Evolutionary conservation across 2,797 vertebrate species (phyloP).

Genomic region (Caiman crocodilus): DNA sequence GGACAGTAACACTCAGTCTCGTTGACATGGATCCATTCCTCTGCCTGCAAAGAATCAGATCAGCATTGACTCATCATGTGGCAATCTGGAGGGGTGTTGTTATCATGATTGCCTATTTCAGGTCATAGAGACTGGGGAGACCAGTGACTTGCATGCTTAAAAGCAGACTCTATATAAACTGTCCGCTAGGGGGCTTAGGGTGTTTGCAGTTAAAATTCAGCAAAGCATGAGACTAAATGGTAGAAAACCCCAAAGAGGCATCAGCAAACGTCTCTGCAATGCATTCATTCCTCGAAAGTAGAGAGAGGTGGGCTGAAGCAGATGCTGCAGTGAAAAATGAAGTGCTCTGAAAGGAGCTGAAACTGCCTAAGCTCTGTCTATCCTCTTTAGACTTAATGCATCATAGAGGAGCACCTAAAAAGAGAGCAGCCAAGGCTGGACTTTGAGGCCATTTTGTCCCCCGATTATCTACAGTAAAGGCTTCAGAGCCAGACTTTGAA

Average conservation of each 20-base stretch:
- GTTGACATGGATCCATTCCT: constrained; percentile 57
- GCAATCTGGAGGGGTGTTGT: rapidly evolving
- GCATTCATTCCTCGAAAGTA: not conserved
- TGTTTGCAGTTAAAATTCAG: not conserved
- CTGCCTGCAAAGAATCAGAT: constrained; percentile 40
- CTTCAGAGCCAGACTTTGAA: not conserved
- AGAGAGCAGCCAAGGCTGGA: not conserved
- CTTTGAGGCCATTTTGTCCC: not conserved
- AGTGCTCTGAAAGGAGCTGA: not conserved
- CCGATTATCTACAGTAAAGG: not conserved
- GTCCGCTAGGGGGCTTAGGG: rapidly evolving
- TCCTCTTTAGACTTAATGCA: not conserved
- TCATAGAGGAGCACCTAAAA: not conserved
- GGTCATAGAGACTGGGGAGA: not conserved
- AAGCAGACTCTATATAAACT: not conserved
- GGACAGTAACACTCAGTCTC: constrained; percentile 72
- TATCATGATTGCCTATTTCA: rapidly evolving
- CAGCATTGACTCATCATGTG: not conserved
- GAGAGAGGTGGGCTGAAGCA: not conserved
- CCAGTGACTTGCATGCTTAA: not conserved
- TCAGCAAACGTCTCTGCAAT: rapidly evolving
- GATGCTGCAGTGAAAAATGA: not conserved
- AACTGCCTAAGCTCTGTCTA: not conserved
- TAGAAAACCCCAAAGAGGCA: not conserved
- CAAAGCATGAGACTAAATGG: not conserved